Evolutionary conservation across 2,888 invertebrate species (phyloP), one percentile per base, ranked within the genome.

Genomic region (Monochamus alternatus): DNA sequence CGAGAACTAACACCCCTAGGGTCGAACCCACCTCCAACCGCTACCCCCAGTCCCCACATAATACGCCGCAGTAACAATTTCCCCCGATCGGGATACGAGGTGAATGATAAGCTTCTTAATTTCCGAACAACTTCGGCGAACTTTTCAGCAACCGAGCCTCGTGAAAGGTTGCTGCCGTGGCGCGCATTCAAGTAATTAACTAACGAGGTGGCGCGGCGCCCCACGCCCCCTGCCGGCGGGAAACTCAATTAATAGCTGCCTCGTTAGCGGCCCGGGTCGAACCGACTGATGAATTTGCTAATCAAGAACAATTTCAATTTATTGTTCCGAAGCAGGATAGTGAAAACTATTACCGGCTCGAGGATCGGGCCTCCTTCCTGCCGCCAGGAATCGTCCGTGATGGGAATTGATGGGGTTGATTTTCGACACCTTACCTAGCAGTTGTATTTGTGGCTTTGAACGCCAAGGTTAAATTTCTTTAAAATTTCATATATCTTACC

Each of bases 221-320:
- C 8, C 55, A 22, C 67, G 67, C 68, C 74, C 38, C 73, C 75
- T 72, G 75, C 78, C 74, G 75, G 74, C 75, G 73, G 72, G 73
- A 67, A 73, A 73, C 74, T 72, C 78, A 78, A 80, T 83, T 82
- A 83, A 83, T 83, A 80, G 81, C 80, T 75, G 62, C 76, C 83
- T 83, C 82, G 83, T 83, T 83, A 83, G 82, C 78, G 81, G 82
- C 77, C 70, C 75, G 78, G 78, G 80, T 79, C 80, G 81, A 79
- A 80, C 80, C 81, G 76, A 73, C 82, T 81, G 82, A 82, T 81
- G 82, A 83, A 83, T 83, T 83, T 79, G 77, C 80, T 78, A 78
- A 78, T 81, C 81, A 79, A 76, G 77, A 79, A 76, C 78, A 75
- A 75, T 80, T 81, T 76, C 80, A 80, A 81, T 82, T 81, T 80